Evolutionary conservation across 2,888 invertebrate species (phyloP).

Genomic region (Adela reaumurella): DNA sequence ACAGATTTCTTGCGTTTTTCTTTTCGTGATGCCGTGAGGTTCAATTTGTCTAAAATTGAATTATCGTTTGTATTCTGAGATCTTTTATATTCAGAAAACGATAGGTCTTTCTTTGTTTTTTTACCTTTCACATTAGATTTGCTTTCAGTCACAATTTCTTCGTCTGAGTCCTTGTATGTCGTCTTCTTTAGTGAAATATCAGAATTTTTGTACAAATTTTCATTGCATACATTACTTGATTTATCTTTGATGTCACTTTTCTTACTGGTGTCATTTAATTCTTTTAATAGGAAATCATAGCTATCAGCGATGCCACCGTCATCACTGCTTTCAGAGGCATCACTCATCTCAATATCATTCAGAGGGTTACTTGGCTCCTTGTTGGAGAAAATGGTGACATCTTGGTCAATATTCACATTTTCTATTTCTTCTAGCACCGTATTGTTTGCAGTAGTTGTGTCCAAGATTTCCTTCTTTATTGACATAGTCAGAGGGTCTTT

Average conservation of each 20-base stretch:
- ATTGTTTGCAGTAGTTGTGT: slow-evolving; percentile 25
- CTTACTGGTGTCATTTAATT: slow-evolving; percentile 24
- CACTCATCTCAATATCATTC: slow-evolving; percentile 20
- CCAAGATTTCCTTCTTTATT: slow-evolving; percentile 27
- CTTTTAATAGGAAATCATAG: slow-evolving; percentile 32
- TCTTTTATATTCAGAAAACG: too few relatives aligned
- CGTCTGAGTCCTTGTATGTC: too few relatives aligned
- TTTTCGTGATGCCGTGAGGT: not conserved
- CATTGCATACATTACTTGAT: too few relatives aligned
- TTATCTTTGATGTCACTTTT: too few relatives aligned
- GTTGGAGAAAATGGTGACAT: slow-evolving; percentile 20
- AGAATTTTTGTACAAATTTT: too few relatives aligned
- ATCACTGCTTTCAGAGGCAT: slow-evolving; percentile 18
- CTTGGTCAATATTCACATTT: slow-evolving; percentile 23
- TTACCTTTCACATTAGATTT: too few relatives aligned
- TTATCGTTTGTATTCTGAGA: not conserved
- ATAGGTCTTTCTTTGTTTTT: too few relatives aligned
- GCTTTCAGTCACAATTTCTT: too few relatives aligned
- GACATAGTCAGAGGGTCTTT: slow-evolving; percentile 27
- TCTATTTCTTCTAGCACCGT: slow-evolving; percentile 23
- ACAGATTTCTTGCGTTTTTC: too few relatives aligned
- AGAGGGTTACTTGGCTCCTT: slow-evolving; percentile 28
- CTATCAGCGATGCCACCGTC: slow-evolving; percentile 34
- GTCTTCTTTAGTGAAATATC: too few relatives aligned
- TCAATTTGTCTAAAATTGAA: not conserved